phyloP scores from a whole-genome alignment of 2,888 invertebrate genomes.

The Sicus ferrugineus region DNA sequence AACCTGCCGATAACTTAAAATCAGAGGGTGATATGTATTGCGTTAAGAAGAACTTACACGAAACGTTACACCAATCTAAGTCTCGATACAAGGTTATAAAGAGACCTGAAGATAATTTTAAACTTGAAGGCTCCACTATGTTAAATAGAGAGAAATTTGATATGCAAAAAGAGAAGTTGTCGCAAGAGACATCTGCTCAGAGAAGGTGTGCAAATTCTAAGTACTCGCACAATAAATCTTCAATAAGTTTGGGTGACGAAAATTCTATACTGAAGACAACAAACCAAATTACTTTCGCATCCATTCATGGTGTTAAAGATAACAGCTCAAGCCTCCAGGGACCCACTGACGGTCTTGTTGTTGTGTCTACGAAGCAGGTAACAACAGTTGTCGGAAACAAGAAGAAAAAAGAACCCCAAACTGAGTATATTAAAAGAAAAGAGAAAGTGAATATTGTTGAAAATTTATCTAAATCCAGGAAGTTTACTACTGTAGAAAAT shows the following conservation, averaged over 20 bases:
- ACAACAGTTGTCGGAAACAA: slow-evolving; percentile 63
- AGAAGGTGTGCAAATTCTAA: slow-evolving; percentile 36
- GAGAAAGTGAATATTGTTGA: slow-evolving; percentile 60
- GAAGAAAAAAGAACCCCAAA: slow-evolving; percentile 58
- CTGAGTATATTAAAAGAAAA: slow-evolving; percentile 57
- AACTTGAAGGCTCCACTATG: slow-evolving; percentile 67
- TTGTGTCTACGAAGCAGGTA: slow-evolving; percentile 66
- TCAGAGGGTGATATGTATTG: slow-evolving; percentile 41
- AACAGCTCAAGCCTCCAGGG: slow-evolving; percentile 59
- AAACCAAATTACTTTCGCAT: slow-evolving; percentile 69
- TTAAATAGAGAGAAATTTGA: slow-evolving; percentile 45
- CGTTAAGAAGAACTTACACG: slow-evolving; percentile 65
- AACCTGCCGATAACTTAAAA: slow-evolving; percentile 67
- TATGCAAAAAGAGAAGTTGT: slow-evolving; percentile 29
- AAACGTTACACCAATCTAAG: slow-evolving; percentile 61
- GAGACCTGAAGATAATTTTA: slow-evolving; percentile 72
- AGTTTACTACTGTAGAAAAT: slow-evolving; percentile 57
- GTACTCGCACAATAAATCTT: slow-evolving; percentile 67
- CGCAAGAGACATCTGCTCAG: slow-evolving; percentile 39
- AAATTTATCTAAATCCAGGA: slow-evolving; percentile 57
- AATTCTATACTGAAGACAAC: slow-evolving; percentile 67
- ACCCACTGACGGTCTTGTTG: slow-evolving; percentile 67
- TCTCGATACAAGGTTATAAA: slow-evolving; percentile 65
- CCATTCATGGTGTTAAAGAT: slow-evolving; percentile 65
- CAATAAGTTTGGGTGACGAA: slow-evolving; percentile 71